Percentiles rank a stretch among this genome's conserved stretches.
phyloP scores from a whole-genome alignment of 2,113 vertebrate species.

The Cyphomyrus plagiostoma region DNA sequence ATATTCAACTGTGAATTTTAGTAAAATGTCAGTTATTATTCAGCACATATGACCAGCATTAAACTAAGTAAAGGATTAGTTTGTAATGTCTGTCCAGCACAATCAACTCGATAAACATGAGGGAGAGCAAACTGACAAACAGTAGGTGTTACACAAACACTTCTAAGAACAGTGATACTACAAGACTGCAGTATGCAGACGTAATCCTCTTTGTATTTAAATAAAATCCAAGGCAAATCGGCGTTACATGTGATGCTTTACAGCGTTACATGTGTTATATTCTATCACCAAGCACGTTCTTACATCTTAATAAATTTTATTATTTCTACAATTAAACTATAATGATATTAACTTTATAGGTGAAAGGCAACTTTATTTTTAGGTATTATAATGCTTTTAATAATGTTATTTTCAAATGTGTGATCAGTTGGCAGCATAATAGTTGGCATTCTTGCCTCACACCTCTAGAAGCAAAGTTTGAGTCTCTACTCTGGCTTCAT shows the following conservation, averaged over 20 bases:
- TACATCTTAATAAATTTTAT: not conserved
- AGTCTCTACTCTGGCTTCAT: too few species aligned
- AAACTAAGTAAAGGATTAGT: not conserved
- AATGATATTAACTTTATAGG: not conserved
- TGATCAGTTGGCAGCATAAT: not conserved
- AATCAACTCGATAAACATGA: not conserved
- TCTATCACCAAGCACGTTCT: not conserved
- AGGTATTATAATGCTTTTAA: not conserved
- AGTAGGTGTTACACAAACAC: not conserved
- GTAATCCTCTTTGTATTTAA: not conserved
- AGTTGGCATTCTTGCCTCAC: not conserved
- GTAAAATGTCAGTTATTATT: not conserved
- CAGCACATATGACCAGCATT: not conserved
- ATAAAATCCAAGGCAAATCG: not conserved
- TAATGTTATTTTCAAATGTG: not conserved
- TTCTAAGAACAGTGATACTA: not conserved
- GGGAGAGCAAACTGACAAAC: not conserved
- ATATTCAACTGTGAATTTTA: not conserved
- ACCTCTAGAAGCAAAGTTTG: not conserved
- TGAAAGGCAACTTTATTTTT: not conserved
- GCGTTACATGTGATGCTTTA: too few species aligned
- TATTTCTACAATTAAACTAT: not conserved
- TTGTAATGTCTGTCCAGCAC: not conserved
- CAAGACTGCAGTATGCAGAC: not conserved
- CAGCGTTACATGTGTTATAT: not conserved